Percentiles rank a stretch among this genome's conserved stretches.
phyloP scores from a whole-genome alignment of 2,888 invertebrate species.

The Biston betularia region DNA sequence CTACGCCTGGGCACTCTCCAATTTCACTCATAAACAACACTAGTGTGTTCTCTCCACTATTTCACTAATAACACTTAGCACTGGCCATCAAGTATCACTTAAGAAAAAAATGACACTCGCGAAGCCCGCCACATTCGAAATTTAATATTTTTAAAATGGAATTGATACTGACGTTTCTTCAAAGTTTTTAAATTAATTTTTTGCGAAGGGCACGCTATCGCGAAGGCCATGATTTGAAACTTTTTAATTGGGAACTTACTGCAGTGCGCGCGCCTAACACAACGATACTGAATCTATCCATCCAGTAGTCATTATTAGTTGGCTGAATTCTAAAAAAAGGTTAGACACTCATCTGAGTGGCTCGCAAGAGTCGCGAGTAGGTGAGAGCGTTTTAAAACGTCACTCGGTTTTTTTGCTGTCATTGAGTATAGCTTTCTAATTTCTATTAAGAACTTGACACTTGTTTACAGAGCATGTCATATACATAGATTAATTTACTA shows the following conservation, averaged over 20 bases:
- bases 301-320: conserved; percentile 64
- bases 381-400: conserved; percentile 58
- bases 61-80: conserved; percentile 31
- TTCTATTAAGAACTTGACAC: conserved; percentile 47
- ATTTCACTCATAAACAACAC: conserved; percentile 49
- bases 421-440: conserved; percentile 48
- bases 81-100: conserved; percentile 19
- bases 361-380: conserved; percentile 50
- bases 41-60: conserved; percentile 4
- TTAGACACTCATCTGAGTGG: conserved; percentile 69
- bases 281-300: conserved; percentile 72
- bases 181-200: conserved; percentile 16
- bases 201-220: conserved; percentile 39
- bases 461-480: conserved; percentile 42
- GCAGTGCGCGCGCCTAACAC: conserved; percentile 79
- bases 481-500: conserved; percentile 51
- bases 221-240: conserved; percentile 47
- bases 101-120: conserved; percentile 28
- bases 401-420: conserved; percentile 54
- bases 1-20: conserved; percentile 56
- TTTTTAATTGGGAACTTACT: conserved; percentile 71
- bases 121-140: conserved; percentile 32
- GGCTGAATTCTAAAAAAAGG: conserved; percentile 83
- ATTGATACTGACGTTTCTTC: conserved; percentile 14
- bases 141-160: conserved; percentile 18